Percentiles rank a stretch among this genome's conserved stretches.
Conservation (phyloP, 2,113 vertebrate species). For the Protomyctophum bolini region DNA sequence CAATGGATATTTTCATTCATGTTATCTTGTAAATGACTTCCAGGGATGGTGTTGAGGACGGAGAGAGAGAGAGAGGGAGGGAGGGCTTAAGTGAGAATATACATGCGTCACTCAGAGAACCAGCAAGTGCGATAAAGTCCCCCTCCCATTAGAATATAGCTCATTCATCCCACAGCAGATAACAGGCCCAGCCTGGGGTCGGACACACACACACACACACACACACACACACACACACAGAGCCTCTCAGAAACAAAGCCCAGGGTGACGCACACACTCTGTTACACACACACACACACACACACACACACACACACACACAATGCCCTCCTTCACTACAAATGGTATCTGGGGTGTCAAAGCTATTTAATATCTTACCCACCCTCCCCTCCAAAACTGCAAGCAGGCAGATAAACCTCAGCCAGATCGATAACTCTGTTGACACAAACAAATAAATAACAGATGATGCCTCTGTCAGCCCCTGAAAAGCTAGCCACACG, state of each 20-base stretch:
- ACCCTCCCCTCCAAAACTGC: constrained; percentile 45
- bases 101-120: constrained; percentile 66
- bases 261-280: background rate
- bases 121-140: constrained; percentile 53
- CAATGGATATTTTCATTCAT: constrained; percentile 81
- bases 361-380: constrained; percentile 73
- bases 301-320: constrained; percentile 43
- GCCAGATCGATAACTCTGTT: constrained; percentile 74
- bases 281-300: background rate
- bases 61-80: constrained; percentile 25
- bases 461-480: constrained; percentile 59
- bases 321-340: constrained; percentile 53
- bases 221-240: constrained; percentile 4
- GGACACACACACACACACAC: constrained; percentile 28
- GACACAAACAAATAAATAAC: constrained; percentile 79
- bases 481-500: constrained; percentile 34
- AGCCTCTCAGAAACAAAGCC: background rate
- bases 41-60: constrained; percentile 62
- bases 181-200: constrained; percentile 69
- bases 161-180: constrained; percentile 68
- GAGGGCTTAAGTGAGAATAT: constrained; percentile 62
- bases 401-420: constrained; percentile 64
- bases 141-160: constrained; percentile 60
- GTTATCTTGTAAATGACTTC: constrained; percentile 82
- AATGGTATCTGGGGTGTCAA: constrained; percentile 69